A percentile compares a stretch with the other conserved stretches of the same genome.
phyloP scores from a whole-genome alignment of 2,888 invertebrate species.

The Ophion ventricosus region DNA sequence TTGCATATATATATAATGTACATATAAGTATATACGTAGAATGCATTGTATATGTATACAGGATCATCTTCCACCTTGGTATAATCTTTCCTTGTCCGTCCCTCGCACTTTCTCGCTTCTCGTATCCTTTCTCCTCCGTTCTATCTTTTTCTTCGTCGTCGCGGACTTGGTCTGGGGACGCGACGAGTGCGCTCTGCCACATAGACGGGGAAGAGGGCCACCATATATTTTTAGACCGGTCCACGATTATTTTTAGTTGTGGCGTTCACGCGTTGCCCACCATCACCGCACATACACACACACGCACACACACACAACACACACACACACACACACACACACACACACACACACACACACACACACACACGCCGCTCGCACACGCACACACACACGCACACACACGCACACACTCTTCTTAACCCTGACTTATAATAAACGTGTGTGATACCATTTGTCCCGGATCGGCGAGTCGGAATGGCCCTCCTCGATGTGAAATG shows the following conservation, averaged over 20 bases:
- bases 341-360: too few species aligned
- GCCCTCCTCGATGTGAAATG: neutral
- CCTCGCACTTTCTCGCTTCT: conserved; percentile 48
- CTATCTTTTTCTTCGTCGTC: conserved; percentile 22
- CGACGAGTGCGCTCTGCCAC: conserved; percentile 47
- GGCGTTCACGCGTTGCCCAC: conserved; percentile 79
- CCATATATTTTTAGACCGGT: conserved; percentile 81
- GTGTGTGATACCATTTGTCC: conserved; percentile 54
- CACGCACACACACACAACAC: too few species aligned
- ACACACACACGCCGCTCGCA: too few species aligned
- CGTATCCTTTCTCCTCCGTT: conserved; percentile 38
- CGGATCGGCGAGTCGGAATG: neutral
- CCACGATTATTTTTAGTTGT: conserved; percentile 81
- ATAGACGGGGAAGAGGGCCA: conserved; percentile 64
- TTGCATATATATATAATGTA: conserved; percentile 1
- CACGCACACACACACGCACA: neutral
- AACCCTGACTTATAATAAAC: conserved; percentile 81
- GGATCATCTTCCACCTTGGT: conserved; percentile 73
- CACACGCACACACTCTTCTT: conserved; percentile 68
- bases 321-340: neutral
- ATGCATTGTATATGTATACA: conserved; percentile 17
- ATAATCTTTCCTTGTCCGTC: conserved; percentile 63
- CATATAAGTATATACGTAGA: neutral
- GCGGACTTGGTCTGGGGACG: conserved; percentile 47
- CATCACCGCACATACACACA: conserved; percentile 59